Percentiles rank a stretch among this genome's conserved stretches.
phyloP scores from a whole-genome alignment of 2,888 invertebrate species.

The Idaea straminata region DNA sequence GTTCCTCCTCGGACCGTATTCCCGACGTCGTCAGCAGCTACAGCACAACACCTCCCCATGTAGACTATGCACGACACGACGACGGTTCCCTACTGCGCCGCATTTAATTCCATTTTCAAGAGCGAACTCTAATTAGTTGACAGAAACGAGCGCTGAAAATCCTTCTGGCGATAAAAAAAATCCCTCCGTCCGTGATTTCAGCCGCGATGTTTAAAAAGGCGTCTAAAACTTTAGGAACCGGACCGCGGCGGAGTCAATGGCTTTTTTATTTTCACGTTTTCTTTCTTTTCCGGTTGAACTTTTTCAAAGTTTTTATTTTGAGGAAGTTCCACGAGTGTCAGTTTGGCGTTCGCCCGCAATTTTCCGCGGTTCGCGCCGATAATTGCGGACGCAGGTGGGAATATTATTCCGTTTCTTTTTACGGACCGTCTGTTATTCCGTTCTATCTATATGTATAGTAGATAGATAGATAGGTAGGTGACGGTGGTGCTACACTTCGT shows the following conservation, averaged over 20 bases:
- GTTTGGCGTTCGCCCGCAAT: slow-evolving; percentile 74
- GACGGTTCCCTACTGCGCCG: slow-evolving; percentile 36
- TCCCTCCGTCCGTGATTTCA: slow-evolving; percentile 53
- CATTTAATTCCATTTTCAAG: slow-evolving; percentile 44
- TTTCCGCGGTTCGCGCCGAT: slow-evolving; percentile 75
- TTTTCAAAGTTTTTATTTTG: slow-evolving; percentile 73
- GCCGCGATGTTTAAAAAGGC: slow-evolving; percentile 69
- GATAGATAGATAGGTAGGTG: neutral
- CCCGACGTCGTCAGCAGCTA: neutral
- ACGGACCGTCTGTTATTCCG: slow-evolving; percentile 15
- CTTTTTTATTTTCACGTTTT: slow-evolving; percentile 77
- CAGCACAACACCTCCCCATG: slow-evolving; percentile 12
- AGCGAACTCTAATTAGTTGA: slow-evolving; percentile 62
- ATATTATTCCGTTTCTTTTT: slow-evolving; percentile 50
- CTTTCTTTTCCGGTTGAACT: slow-evolving; percentile 77
- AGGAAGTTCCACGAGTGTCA: slow-evolving; percentile 77
- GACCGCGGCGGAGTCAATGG: slow-evolving; percentile 74
- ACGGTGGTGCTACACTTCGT: neutral
- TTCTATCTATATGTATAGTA: neutral
- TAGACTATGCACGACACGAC: slow-evolving; percentile 26
- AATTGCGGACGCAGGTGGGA: slow-evolving; percentile 76
- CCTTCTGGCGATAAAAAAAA: slow-evolving; percentile 62
- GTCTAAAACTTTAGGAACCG: slow-evolving; percentile 67
- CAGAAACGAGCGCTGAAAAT: slow-evolving; percentile 58
- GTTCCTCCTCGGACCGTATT: slow-evolving; percentile 34